phyloP scores from a whole-genome alignment of 2,888 invertebrate genomes.

The Pherbina coryleti region DNA sequence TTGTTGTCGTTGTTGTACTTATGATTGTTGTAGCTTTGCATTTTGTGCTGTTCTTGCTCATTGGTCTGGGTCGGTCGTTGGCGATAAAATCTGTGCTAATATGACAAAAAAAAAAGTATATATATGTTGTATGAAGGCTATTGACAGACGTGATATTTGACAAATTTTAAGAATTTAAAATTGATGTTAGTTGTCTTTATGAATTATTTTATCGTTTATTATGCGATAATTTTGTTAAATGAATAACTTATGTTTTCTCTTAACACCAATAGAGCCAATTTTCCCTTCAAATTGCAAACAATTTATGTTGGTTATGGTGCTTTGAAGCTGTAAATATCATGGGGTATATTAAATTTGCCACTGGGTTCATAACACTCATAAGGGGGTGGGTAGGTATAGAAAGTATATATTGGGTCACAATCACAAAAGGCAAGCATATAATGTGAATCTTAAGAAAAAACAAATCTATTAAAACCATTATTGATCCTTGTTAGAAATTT shows the following conservation, averaged over 20 bases:
- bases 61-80: background rate
- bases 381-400: no score
- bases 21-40: background rate
- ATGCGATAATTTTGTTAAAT: background rate
- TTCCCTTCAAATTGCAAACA: background rate
- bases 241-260: background rate
- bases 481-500: no score
- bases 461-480: no score
- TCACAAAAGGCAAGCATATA: no score
- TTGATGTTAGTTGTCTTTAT: background rate
- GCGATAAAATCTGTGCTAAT: conserved; percentile 15
- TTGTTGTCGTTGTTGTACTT: background rate
- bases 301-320: background rate
- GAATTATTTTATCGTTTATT: no score
- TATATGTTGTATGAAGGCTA: background rate
- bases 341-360: no score
- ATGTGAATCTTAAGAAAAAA: no score
- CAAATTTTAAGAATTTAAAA: background rate
- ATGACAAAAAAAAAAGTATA: background rate
- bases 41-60: background rate
- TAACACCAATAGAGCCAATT: background rate
- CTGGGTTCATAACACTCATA: no score
- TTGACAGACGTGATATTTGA: conserved; percentile 6
- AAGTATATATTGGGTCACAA: no score
- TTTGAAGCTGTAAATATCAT: background rate